A percentile compares a stretch with the other conserved stretches of the same genome.
These are phyloP conservation scores for Limanda limanda DNA, from an alignment of 2,113 vertebrate species.

Conservation along the genomic window DNA sequence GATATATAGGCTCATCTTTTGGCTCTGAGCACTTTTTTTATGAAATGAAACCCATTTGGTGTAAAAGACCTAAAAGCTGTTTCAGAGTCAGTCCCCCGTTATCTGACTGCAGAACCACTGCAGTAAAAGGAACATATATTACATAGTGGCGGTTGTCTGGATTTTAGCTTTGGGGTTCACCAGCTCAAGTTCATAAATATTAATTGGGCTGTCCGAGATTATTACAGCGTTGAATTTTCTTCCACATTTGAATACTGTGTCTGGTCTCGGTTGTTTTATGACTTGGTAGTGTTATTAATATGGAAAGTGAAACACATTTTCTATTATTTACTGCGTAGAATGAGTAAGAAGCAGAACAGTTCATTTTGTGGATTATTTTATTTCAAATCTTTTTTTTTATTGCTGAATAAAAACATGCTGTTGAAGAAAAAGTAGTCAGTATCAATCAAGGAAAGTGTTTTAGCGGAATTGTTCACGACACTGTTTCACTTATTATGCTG, in stretches of 20 bases:
- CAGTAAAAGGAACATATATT: not conserved
- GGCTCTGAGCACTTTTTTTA: conserved; percentile 1
- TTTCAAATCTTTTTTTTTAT: not conserved
- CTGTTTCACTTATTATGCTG: too few relatives aligned
- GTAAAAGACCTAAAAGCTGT: conserved; percentile 17
- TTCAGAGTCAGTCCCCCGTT: not conserved
- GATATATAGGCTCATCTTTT: conserved; percentile 17
- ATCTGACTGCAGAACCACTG: not conserved
- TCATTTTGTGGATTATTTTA: not conserved
- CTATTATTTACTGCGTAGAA: not conserved
- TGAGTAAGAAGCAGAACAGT: not conserved
- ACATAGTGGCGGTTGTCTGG: conserved; percentile 2
- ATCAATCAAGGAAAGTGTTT: not conserved
- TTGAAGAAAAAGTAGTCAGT: not conserved
- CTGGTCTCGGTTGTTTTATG: not conserved
- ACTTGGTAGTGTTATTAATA: not conserved
- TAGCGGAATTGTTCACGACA: too few relatives aligned
- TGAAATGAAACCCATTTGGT: conserved; percentile 27
- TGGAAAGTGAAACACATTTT: not conserved
- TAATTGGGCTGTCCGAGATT: not conserved
- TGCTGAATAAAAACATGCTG: not conserved
- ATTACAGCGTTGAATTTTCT: not conserved
- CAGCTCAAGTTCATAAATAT: conserved; percentile 22
- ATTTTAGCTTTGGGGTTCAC: conserved; percentile 16
- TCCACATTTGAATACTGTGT: not conserved